Evolutionary conservation across 2,888 invertebrate species (phyloP).

Genomic region (Dryomyza anilis): DNA sequence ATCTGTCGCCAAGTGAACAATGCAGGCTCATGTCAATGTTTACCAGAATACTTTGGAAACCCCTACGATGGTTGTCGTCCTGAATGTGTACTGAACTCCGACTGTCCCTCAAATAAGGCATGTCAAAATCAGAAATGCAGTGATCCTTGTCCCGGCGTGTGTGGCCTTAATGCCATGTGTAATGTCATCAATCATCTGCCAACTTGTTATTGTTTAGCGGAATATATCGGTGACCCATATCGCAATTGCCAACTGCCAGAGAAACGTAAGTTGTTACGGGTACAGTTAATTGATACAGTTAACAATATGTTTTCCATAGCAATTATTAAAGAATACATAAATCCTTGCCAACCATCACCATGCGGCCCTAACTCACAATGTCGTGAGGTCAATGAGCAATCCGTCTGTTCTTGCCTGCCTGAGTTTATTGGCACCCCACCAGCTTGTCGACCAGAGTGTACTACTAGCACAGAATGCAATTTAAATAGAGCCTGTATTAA

Average conservation of each 20-base stretch:
- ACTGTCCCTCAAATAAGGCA: constrained; percentile 74
- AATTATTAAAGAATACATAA: constrained; percentile 54
- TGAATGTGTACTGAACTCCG: constrained; percentile 78
- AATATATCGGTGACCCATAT: constrained; percentile 81
- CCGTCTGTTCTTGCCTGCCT: constrained; percentile 71
- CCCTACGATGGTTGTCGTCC: constrained; percentile 77
- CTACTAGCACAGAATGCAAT: constrained; percentile 72
- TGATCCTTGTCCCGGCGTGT: constrained; percentile 80
- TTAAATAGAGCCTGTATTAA: constrained; percentile 71
- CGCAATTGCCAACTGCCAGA: constrained; percentile 65
- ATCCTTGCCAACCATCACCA: constrained; percentile 69
- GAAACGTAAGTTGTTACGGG: constrained; percentile 67
- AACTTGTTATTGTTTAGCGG: constrained; percentile 70
- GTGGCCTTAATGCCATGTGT: constrained; percentile 75
- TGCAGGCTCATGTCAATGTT: constrained; percentile 73
- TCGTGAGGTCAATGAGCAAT: constrained; percentile 68
- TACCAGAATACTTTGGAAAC: constrained; percentile 69
- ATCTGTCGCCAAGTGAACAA: constrained; percentile 71
- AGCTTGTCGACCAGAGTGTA: constrained; percentile 73
- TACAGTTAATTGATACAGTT: no score
- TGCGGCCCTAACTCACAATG: constrained; percentile 78
- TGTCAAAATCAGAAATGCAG: constrained; percentile 77
- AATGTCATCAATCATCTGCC: constrained; percentile 75
- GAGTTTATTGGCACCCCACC: constrained; percentile 76
- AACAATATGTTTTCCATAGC: constrained; percentile 42